A percentile compares a stretch with the other conserved stretches of the same genome.
Evolutionary conservation across 1,140 invertebrate species (phyloP).

Genomic region (Lethocerus indicus): DNA sequence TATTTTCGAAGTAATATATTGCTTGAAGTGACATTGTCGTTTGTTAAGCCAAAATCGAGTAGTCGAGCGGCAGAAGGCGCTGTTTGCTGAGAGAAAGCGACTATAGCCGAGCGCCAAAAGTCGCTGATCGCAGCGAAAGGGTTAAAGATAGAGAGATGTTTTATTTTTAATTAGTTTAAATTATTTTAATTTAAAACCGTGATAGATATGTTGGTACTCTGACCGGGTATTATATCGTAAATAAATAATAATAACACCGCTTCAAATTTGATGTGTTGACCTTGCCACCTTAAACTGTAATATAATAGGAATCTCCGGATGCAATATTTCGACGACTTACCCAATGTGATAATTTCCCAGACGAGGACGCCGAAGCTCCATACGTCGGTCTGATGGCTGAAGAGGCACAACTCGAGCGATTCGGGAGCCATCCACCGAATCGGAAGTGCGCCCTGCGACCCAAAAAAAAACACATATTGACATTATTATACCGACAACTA

Average conservation of each 20-base stretch:
- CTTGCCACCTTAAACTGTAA: background rate
- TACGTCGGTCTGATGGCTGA: slow-evolving; percentile 64
- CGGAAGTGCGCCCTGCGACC: slow-evolving; percentile 35
- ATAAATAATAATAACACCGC: background rate
- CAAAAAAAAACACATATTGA: slow-evolving; percentile 1
- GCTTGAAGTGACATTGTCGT: too few species aligned
- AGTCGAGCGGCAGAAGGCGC: too few species aligned
- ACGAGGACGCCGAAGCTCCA: slow-evolving; percentile 74
- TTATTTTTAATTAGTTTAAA: background rate
- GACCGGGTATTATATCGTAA: background rate
- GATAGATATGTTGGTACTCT: background rate
- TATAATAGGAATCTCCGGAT: background rate
- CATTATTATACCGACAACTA: background rate
- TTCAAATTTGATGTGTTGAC: background rate
- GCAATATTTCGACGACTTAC: slow-evolving; percentile 23
- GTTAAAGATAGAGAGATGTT: background rate
- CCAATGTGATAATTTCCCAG: slow-evolving; percentile 73
- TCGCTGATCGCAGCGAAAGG: too few species aligned
- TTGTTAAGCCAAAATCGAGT: too few species aligned
- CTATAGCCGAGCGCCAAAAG: too few species aligned
- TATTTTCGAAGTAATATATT: too few species aligned
- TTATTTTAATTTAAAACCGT: background rate
- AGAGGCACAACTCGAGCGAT: slow-evolving; percentile 55
- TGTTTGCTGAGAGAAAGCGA: too few species aligned
- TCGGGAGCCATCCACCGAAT: slow-evolving; percentile 84